A percentile compares a stretch with the other conserved stretches of the same genome.
phyloP scores from a whole-genome alignment of 92 coral and sea anemone genomes.

The Heteractis magnifica region DNA sequence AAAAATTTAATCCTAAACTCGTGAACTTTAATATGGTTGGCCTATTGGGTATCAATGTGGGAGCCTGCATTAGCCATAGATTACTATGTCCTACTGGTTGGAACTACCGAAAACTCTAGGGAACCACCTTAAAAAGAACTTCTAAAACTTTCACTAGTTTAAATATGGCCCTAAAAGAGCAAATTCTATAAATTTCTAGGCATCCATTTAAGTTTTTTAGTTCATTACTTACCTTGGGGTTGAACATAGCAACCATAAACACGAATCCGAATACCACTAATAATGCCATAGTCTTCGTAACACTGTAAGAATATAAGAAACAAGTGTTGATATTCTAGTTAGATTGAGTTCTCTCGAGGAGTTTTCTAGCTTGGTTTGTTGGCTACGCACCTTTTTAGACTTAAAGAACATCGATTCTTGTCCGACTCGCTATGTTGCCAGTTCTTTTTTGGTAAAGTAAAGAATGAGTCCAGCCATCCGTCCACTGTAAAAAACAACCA shows the following conservation, averaged over 20 bases:
- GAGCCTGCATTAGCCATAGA: no score
- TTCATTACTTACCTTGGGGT: constrained; percentile 35
- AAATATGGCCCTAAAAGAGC: no score
- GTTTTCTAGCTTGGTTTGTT: not conserved
- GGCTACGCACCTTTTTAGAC: not conserved
- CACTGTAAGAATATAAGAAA: constrained; percentile 14
- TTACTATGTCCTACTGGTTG: no score
- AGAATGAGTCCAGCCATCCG: constrained; percentile 52
- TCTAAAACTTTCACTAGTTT: no score
- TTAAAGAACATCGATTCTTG: constrained; percentile 2
- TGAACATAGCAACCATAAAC: constrained; percentile 46
- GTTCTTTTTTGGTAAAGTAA: constrained; percentile 22
- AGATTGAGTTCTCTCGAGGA: not conserved
- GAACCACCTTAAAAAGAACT: no score
- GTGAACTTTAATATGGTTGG: no score
- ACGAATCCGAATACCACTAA: constrained; percentile 47
- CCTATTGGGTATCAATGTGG: no score
- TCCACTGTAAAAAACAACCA: constrained; percentile 31
- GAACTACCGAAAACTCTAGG: no score
- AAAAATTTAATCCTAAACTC: no score
- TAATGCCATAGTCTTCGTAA: constrained; percentile 21
- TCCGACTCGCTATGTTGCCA: constrained; percentile 27
- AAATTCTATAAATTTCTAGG: no score
- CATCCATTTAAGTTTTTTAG: no score
- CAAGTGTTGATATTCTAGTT: not conserved